Conservation (phyloP, 2,888 invertebrate genomes). For the Steinernema scapterisci region DNA sequence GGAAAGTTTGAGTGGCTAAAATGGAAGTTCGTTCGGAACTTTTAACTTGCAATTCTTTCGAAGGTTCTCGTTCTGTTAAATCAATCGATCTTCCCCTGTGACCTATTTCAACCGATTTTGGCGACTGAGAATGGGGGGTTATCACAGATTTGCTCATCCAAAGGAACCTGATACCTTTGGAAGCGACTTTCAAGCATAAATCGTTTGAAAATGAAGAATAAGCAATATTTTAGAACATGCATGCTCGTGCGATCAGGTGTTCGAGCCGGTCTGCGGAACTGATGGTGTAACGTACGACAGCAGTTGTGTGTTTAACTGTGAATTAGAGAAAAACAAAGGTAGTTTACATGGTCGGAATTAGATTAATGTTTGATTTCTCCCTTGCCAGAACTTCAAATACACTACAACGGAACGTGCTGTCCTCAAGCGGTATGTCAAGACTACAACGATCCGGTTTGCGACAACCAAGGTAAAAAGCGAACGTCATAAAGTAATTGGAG, state of each 20-base stretch:
- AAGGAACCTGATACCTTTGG: background rate
- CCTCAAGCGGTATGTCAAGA: slow-evolving; percentile 50
- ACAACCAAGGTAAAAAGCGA: slow-evolving; percentile 51
- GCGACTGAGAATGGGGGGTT: background rate
- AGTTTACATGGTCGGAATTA: background rate
- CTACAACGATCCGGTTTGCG: slow-evolving; percentile 52
- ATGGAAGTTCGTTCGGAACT: too few species aligned
- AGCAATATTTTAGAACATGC: slow-evolving; percentile 1
- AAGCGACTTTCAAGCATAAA: background rate
- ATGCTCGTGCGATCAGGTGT: slow-evolving; percentile 53
- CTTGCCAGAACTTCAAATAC: slow-evolving; percentile 52
- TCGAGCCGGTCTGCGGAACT: slow-evolving; percentile 61
- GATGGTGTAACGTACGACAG: slow-evolving; percentile 61
- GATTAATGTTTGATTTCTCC: background rate
- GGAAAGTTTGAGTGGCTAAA: too few species aligned
- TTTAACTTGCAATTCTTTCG: too few species aligned
- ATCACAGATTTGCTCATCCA: background rate
- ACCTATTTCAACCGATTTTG: slow-evolving; percentile 24
- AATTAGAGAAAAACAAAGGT: slow-evolving; percentile 39
- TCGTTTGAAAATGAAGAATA: background rate
- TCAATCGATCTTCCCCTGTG: slow-evolving; percentile 2
- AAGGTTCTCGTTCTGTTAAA: background rate
- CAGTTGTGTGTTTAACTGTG: slow-evolving; percentile 54
- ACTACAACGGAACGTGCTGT: slow-evolving; percentile 61
- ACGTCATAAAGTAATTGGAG: slow-evolving; percentile 9